Conservation (phyloP, 92 coral and sea anemone genomes). For the Nematostella vectensis region DNA sequence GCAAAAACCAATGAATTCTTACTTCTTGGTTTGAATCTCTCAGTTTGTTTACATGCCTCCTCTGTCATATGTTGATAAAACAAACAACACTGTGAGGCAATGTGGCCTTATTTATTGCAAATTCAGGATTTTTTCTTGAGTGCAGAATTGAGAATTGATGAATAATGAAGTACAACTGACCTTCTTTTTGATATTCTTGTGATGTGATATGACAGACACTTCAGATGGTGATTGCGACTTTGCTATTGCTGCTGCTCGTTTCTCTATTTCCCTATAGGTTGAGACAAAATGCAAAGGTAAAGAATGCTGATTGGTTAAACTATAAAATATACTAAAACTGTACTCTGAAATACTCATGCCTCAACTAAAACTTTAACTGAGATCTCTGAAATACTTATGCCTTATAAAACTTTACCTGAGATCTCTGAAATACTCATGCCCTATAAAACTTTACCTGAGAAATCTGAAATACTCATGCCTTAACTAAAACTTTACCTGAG, state of each 20-base stretch:
- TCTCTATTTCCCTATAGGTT: constrained; percentile 71
- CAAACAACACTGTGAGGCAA: background rate
- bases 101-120: background rate
- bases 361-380: no score
- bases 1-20: background rate
- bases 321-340: no score
- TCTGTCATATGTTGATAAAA: background rate
- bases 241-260: constrained; percentile 61
- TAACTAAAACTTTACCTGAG: no score
- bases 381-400: no score
- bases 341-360: no score
- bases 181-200: constrained; percentile 62
- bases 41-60: constrained; percentile 27
- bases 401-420: no score
- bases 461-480: no score
- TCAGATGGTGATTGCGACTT: constrained; percentile 51
- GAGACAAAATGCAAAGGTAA: no score
- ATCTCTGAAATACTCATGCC: constrained; percentile 88
- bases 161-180: constrained; percentile 8
- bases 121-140: background rate
- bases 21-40: constrained; percentile 18
- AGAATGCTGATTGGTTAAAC: no score
- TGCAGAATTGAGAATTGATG: no score
- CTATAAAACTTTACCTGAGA: no score
- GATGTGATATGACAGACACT: constrained; percentile 52